Percentiles rank a stretch among this genome's conserved stretches.
Conservation (phyloP, 2,888 invertebrate species). For the Ormia ochracea region DNA sequence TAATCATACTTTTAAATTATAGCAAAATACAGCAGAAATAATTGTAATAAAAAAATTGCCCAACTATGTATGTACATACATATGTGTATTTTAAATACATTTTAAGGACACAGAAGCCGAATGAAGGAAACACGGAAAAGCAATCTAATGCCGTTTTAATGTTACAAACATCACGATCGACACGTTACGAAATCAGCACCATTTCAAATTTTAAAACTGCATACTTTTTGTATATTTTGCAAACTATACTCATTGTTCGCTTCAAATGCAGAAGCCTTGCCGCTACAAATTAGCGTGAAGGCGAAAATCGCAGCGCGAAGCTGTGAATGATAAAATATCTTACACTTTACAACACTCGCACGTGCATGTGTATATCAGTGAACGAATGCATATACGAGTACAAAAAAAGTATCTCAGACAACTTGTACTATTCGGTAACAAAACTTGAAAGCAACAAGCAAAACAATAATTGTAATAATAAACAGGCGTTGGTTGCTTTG, state of each 20-base stretch:
- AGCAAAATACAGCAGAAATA: too few relatives aligned
- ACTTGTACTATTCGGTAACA: conserved; percentile 32
- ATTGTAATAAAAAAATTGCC: too few relatives aligned
- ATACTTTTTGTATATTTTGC: conserved; percentile 25
- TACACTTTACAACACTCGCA: conserved; percentile 38
- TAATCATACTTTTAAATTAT: too few relatives aligned
- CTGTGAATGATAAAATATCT: conserved; percentile 63
- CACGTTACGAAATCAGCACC: conserved; percentile 53
- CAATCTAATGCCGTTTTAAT: conserved; percentile 51
- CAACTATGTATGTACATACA: too few relatives aligned
- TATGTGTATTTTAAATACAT: conserved; percentile 14
- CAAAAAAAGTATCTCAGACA: neutral
- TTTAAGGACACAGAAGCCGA: conserved; percentile 6
- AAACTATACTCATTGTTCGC: conserved; percentile 35
- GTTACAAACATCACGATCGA: conserved; percentile 56
- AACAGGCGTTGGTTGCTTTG: conserved; percentile 56
- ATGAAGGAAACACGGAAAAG: conserved; percentile 31
- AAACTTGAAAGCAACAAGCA: conserved; percentile 12
- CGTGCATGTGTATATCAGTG: too few relatives aligned
- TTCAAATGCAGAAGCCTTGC: conserved; percentile 66
- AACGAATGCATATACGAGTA: too few relatives aligned
- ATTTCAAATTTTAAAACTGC: conserved; percentile 9
- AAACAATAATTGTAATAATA: conserved; percentile 37
- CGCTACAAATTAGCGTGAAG: conserved; percentile 68
- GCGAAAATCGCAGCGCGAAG: conserved; percentile 66